phyloP scores from a whole-genome alignment of 2,888 invertebrate genomes.

The Acanthosepion lycidas region DNA sequence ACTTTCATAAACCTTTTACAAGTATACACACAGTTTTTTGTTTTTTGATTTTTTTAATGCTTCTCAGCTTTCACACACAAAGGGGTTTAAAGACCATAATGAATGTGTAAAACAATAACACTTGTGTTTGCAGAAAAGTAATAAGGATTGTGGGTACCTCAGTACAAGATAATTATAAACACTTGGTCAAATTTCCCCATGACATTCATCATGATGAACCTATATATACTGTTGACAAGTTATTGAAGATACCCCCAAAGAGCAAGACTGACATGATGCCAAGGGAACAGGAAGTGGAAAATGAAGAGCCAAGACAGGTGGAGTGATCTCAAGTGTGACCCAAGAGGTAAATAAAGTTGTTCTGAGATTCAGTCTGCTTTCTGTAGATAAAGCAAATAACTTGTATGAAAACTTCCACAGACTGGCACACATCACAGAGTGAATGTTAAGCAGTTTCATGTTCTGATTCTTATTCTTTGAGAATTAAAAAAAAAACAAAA shows the following conservation, averaged over 20 bases:
- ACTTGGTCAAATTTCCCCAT: not conserved
- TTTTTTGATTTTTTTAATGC: too few species aligned
- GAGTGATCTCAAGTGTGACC: slow-evolving; percentile 5
- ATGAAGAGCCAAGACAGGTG: not conserved
- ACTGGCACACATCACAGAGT: not conserved
- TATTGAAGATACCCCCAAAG: not conserved
- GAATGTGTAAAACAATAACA: not conserved
- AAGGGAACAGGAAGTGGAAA: slow-evolving; percentile 20
- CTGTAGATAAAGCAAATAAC: not conserved
- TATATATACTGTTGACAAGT: not conserved
- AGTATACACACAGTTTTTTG: too few species aligned
- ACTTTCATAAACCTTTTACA: too few species aligned
- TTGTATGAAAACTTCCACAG: not conserved
- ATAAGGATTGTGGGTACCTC: not conserved
- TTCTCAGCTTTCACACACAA: not conserved
- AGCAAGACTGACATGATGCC: not conserved
- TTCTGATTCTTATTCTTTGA: not conserved
- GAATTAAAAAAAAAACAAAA: not conserved
- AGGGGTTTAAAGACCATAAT: not conserved
- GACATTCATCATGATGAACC: slow-evolving; percentile 10
- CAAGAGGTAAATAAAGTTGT: not conserved
- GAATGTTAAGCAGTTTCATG: slow-evolving; percentile 17
- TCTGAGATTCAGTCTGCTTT: not conserved
- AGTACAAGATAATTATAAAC: not conserved
- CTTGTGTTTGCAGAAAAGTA: not conserved